A percentile compares a stretch with the other conserved stretches of the same genome.
Conservation (phyloP, 1,140 invertebrate species). For the Formica selysi region DNA sequence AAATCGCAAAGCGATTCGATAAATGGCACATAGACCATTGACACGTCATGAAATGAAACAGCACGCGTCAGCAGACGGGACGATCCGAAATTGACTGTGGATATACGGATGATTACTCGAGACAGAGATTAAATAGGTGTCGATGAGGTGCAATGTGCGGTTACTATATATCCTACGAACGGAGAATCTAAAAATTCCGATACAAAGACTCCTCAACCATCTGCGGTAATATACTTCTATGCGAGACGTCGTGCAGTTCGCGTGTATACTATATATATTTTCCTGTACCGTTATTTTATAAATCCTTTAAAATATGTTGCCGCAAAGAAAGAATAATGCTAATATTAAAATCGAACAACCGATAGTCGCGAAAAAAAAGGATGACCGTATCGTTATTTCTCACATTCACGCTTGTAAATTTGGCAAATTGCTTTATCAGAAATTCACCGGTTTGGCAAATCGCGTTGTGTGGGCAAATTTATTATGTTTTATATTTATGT, state of each 20-base stretch:
- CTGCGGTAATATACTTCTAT: conserved; percentile 49
- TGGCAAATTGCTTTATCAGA: neutral
- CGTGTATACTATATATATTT: neutral
- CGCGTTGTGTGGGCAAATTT: neutral
- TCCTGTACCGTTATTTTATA: conserved; percentile 58
- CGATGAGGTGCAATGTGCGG: conserved; percentile 35
- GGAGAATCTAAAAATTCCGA: conserved; percentile 36
- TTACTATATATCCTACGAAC: neutral
- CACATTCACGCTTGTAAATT: conserved; percentile 5
- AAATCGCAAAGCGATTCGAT: conserved; percentile 15
- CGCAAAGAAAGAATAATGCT: neutral
- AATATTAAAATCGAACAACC: conserved; percentile 26
- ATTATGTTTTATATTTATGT: neutral
- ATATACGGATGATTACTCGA: conserved; percentile 30
- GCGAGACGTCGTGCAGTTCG: conserved; percentile 34
- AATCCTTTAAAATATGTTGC: conserved; percentile 45
- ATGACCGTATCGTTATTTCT: neutral
- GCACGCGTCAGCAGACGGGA: conserved; percentile 29
- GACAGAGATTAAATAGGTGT: conserved; percentile 59
- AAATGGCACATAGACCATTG: conserved; percentile 10
- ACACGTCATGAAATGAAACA: conserved; percentile 34
- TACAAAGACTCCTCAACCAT: conserved; percentile 60
- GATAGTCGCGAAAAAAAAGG: neutral
- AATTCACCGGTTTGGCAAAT: neutral
- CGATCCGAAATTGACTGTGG: conserved; percentile 41